A percentile compares a stretch with the other conserved stretches of the same genome.
These are phyloP conservation scores for Sander lucioperca DNA, from an alignment of 2,113 vertebrate species.

Conservation along the genomic window DNA sequence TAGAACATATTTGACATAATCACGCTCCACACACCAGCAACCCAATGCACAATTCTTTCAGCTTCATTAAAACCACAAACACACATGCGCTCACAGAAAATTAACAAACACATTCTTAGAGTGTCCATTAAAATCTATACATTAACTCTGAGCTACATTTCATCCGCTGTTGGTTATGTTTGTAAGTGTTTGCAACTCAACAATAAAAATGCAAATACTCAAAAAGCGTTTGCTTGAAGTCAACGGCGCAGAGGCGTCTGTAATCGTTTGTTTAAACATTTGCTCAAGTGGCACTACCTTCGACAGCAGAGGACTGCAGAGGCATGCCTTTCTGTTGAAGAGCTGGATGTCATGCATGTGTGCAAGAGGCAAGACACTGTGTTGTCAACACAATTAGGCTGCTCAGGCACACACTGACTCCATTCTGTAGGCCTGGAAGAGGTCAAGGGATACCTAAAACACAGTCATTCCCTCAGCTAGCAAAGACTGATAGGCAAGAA, in stretches of 20 bases:
- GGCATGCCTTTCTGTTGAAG: constrained; percentile 49
- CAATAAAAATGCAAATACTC: constrained; percentile 60
- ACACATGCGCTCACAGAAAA: constrained; percentile 29
- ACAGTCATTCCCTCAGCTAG: constrained; percentile 23
- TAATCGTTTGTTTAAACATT: constrained; percentile 56
- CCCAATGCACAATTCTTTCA: constrained; percentile 51
- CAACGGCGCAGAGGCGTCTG: constrained; percentile 4
- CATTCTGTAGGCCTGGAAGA: constrained; percentile 73
- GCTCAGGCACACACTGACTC: constrained; percentile 64
- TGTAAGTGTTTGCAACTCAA: constrained; percentile 47
- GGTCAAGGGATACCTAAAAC: constrained; percentile 68
- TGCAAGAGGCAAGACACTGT: constrained; percentile 57
- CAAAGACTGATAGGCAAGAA: constrained; percentile 31
- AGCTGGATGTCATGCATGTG: constrained; percentile 56
- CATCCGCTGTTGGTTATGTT: constrained; percentile 54
- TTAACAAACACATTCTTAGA: constrained; percentile 60
- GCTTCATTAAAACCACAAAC: constrained; percentile 58
- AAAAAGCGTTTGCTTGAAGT: constrained; percentile 27
- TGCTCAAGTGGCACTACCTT: constrained; percentile 32
- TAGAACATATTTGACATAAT: constrained; percentile 53
- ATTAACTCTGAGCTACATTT: constrained; percentile 61
- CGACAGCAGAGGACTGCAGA: constrained; percentile 39
- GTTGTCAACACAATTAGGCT: constrained; percentile 75
- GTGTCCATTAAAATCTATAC: constrained; percentile 69
- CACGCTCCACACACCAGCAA: constrained; percentile 48